Conservation (phyloP, 2,888 invertebrate genomes). For the Dyspetes luteomarginatus region DNA sequence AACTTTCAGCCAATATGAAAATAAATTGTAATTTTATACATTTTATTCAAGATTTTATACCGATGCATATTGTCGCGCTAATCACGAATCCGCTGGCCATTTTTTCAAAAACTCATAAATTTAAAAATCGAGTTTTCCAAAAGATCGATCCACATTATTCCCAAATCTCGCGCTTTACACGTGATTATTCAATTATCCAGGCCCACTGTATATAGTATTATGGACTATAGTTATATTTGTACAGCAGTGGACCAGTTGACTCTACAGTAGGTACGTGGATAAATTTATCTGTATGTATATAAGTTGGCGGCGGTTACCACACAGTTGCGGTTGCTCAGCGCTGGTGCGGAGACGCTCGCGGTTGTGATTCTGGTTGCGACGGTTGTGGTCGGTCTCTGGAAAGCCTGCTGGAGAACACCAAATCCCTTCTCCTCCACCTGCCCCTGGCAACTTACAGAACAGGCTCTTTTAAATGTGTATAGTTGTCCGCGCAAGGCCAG, state of each 20-base stretch:
- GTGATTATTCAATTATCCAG: background rate
- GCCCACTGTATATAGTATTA: background rate
- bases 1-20: no score
- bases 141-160: background rate
- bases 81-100: no score
- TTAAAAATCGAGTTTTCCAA: no score
- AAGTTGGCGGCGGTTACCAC: slow-evolving; percentile 40
- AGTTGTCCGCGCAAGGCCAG: slow-evolving; percentile 50
- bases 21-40: no score
- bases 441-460: slow-evolving; percentile 19
- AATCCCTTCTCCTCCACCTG: slow-evolving; percentile 3
- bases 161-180: slow-evolving; percentile 6
- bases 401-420: slow-evolving; percentile 29
- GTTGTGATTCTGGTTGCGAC: slow-evolving; percentile 54
- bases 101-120: no score
- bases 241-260: slow-evolving; percentile 22
- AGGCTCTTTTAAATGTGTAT: slow-evolving; percentile 26
- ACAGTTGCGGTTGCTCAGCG: slow-evolving; percentile 16
- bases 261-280: background rate
- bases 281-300: slow-evolving; percentile 1
- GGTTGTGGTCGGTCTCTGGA: slow-evolving; percentile 49
- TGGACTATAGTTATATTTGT: background rate
- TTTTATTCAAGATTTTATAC: no score
- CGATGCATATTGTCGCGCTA: no score
- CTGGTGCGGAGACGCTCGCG: slow-evolving; percentile 32